phyloP scores from a whole-genome alignment of 2,888 invertebrate species.

The Acleris literana region DNA sequence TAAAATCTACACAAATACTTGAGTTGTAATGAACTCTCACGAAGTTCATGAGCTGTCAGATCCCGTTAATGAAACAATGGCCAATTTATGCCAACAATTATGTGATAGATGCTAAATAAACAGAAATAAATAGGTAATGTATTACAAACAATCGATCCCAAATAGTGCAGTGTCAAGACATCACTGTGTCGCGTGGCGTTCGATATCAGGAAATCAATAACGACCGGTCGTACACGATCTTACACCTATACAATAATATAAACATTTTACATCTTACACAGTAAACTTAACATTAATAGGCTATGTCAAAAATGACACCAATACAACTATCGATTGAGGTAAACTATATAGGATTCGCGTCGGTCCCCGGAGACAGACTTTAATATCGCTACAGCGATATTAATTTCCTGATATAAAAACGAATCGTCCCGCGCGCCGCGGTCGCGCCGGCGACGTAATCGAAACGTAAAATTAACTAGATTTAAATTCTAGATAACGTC shows the following conservation, averaged over 20 bases:
- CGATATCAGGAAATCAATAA: conserved; percentile 63
- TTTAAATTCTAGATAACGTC: conserved; percentile 44
- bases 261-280: conserved; percentile 75
- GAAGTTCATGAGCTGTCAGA: not conserved
- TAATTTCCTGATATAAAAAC: conserved; percentile 69
- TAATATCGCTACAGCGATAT: conserved; percentile 63
- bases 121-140: conserved; percentile 7
- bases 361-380: conserved; percentile 59
- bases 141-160: conserved; percentile 13
- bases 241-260: conserved; percentile 62
- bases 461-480: conserved; percentile 48
- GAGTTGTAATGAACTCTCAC: not conserved
- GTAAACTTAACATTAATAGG: conserved; percentile 81
- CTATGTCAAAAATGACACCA: conserved; percentile 79
- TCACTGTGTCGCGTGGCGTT: conserved; percentile 38
- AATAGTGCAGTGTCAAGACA: conserved; percentile 18
- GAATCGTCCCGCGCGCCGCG: conserved; percentile 55
- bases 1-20: not conserved
- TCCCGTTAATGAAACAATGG: not conserved
- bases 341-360: conserved; percentile 79
- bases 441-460: conserved; percentile 40
- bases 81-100: conserved; percentile 5
- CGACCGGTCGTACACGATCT: conserved; percentile 76
- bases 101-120: conserved; percentile 6
- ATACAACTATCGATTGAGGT: conserved; percentile 80